Base-by-base conservation (phyloP, 2,888 invertebrate genomes). In the Lochmaea crataegi region DNA sequence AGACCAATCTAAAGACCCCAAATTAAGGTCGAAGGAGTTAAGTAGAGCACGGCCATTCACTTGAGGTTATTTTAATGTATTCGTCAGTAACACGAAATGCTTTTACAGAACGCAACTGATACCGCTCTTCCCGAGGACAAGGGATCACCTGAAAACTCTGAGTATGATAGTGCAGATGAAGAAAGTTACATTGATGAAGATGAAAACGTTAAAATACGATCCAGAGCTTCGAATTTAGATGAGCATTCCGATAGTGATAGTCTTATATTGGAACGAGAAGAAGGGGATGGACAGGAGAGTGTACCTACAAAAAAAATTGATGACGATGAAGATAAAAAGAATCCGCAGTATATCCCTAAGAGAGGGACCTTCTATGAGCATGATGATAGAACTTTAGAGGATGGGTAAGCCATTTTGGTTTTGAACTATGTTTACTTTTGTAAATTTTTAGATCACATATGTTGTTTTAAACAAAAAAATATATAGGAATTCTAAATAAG, bases 321-420 rank as follows among this genome's bases (percentile, higher is more conserved):
- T 84, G 94, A 95, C 83, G 97, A 96, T 83, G 97, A 98, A 85
- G 98, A 98, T 84, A 90, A 96, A 57, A 94, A 97, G 84, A 98
- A 98, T 88, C 98, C 98, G 1, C 98, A 98, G 83, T 98, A 97
- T 87, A 97, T 98, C 79, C 98, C 98, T 0, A 96, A 98, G 85
- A 91, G 94, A 79, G 98, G 98, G 0, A 96, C 96, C 0, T 98
- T 98, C 86, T 98, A 98, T 83, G 98, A 98, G 81, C 98, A 98
- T 83, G 98, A 98, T 84, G 96, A 96, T 83, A 89, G 97, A 76
- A 95, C 95, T 6, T 92, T 92, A 22, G 93, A 93, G 64, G 91
- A 91, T 77, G 89, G 89, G 92, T 92, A 86, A 87, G 85, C 82
- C 71, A 10, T 60, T 45, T 63, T 42, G 64, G 45, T 42, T 38